Evolutionary conservation across 2,797 vertebrate genomes (phyloP), one percentile per base, ranked within the genome.

Genomic region (Microcaecilia unicolor): DNA sequence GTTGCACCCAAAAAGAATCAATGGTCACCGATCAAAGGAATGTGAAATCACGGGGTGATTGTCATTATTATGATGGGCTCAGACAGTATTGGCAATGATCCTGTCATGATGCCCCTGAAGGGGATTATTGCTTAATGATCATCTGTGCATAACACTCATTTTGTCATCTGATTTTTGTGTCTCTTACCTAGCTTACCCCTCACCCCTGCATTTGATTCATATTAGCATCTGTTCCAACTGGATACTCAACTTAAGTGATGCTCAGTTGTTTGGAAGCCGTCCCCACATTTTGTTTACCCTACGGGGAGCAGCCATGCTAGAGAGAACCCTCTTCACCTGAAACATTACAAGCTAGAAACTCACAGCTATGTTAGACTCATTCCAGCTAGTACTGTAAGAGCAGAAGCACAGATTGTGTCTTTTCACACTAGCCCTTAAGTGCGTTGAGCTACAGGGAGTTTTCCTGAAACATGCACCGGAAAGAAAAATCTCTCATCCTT

Each of bases 401-500:
- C 34, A 30, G 2, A 22, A 48, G 35, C 22, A 18, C 37, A 1
- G 1, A 44, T 24, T 4, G 14, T 19, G 15, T 21, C 16, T 59
- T 54, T 40, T 15, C 25, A 36, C 31, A 8, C 15, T 2, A 26
- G 53, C 34, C 46, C 57, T 70, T 39, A 32, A 22, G 34, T 33
- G 44, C 2, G 4, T 51, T 4, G 39, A 48, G 53, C 59, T 37
- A 45, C 56, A n/a, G n/a, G n/a, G n/a, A n/a, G n/a, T n/a, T n/a
- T 72, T 43, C 39, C 55, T 63, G 60, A 62, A 58, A 43, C 29
- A 50, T 48, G 46, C 49, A 61, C 64, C 73, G 70, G 65, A 74
- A 79, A 80, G 64, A 67, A 68, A 59, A 58, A 48, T 46, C 70
- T 36, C 59, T 69, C 55, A 40, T 74, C 62, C 68, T 58, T 63